Percentiles rank a stretch among this genome's conserved stretches.
These are phyloP conservation scores for Ptilorrhoa leucosticta DNA, from an alignment of 2,113 vertebrate genomes.

Conservation along the genomic window DNA sequence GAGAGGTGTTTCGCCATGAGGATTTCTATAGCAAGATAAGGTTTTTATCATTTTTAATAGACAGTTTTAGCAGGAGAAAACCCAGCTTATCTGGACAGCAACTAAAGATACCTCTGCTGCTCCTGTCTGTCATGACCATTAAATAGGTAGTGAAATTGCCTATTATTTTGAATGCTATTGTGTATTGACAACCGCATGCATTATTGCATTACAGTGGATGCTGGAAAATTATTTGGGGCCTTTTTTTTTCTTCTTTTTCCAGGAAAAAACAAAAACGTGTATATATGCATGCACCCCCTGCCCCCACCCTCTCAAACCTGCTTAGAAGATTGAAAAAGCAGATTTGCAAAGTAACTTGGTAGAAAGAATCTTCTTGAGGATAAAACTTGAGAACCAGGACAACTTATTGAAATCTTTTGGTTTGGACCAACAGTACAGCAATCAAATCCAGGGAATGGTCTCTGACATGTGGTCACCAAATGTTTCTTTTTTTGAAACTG, in stretches of 20 bases:
- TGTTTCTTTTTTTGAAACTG: slow-evolving; percentile 26
- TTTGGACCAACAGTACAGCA: neutral
- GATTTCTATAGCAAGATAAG: neutral
- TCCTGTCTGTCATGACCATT: neutral
- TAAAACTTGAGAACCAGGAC: neutral
- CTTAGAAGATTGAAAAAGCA: neutral
- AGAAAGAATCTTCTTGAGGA: neutral
- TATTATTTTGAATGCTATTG: neutral
- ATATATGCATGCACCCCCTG: no score
- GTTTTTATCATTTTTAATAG: neutral
- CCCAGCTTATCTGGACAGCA: fast-evolving
- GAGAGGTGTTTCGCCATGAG: neutral
- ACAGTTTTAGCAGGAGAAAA: neutral
- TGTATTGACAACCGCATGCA: neutral
- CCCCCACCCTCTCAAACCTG: neutral
- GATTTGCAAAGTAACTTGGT: neutral
- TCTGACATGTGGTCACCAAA: slow-evolving; percentile 59
- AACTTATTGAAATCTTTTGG: neutral
- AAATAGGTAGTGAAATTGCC: neutral
- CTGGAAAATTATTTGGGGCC: neutral
- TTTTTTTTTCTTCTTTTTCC: neutral
- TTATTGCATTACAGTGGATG: neutral
- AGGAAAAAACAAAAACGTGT: neutral
- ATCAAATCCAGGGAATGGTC: neutral
- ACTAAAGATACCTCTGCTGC: neutral